phyloP scores from a whole-genome alignment of 2,797 vertebrate genomes.

The Pseudochirops corinnae region DNA sequence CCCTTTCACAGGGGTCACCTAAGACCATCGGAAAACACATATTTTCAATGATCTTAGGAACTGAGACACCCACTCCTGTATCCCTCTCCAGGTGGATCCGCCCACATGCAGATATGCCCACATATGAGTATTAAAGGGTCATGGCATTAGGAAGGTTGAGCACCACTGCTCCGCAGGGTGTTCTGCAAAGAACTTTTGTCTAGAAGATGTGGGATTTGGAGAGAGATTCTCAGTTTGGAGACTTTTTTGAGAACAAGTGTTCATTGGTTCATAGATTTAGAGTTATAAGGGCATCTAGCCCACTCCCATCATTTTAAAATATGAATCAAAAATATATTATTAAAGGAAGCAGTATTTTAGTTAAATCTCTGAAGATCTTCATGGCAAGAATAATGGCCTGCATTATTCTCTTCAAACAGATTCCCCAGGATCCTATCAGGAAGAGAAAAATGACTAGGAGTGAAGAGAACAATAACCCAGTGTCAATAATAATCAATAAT shows the following conservation, averaged over 20 bases:
- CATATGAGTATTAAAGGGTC: too few species aligned
- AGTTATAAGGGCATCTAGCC: background rate
- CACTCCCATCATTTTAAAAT: background rate
- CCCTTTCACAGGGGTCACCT: too few species aligned
- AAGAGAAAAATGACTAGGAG: background rate
- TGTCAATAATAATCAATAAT: background rate
- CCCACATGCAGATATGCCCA: too few species aligned
- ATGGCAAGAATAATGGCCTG: background rate
- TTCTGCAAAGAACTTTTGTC: background rate
- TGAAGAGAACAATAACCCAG: background rate
- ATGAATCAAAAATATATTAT: background rate
- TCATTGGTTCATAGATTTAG: background rate
- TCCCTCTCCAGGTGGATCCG: too few species aligned
- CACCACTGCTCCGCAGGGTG: background rate
- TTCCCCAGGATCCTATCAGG: background rate
- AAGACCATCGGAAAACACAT: too few species aligned
- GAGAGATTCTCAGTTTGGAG: background rate
- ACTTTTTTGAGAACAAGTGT: background rate
- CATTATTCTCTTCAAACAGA: background rate
- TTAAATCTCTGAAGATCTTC: background rate
- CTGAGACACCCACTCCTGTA: too few species aligned
- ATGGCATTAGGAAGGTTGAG: too few species aligned
- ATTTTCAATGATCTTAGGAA: too few species aligned
- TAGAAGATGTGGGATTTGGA: background rate
- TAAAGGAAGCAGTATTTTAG: background rate